Evolutionary conservation across 2,888 invertebrate genomes (phyloP).

Genomic region (Petrophora chlorosata): DNA sequence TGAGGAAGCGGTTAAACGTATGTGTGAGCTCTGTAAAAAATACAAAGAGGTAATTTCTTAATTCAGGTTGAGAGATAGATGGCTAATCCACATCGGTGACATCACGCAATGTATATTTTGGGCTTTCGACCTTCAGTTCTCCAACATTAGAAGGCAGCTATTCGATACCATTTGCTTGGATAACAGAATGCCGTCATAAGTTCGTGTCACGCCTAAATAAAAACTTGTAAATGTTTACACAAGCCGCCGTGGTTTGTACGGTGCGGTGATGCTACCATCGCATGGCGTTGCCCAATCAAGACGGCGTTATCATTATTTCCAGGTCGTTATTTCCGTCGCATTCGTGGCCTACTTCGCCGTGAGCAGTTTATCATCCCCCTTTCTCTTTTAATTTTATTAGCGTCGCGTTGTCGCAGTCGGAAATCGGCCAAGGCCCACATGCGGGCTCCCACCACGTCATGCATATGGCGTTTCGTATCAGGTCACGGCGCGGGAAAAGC

Average conservation of each 20-base stretch:
- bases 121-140: conserved; percentile 38
- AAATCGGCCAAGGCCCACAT: conserved; percentile 49
- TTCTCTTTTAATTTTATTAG: conserved; percentile 41
- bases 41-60: no score
- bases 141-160: conserved; percentile 37
- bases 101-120: conserved; percentile 45
- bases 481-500: conserved; percentile 22
- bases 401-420: conserved; percentile 40
- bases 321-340: conserved; percentile 35
- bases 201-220: conserved; percentile 48
- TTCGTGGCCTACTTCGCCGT: conserved; percentile 33
- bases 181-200: conserved; percentile 35
- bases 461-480: conserved; percentile 17
- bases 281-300: conserved; percentile 34
- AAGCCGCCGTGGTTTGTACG: conserved; percentile 19
- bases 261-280: conserved; percentile 7
- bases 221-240: conserved; percentile 40
- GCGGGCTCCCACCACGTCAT: conserved; percentile 41
- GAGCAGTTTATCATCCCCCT: conserved; percentile 41
- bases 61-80: conserved; percentile 20
- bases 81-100: conserved; percentile 11
- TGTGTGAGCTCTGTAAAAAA: no score
- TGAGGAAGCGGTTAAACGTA: no score
- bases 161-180: conserved; percentile 36
- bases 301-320: conserved; percentile 27